phyloP scores from a whole-genome alignment of 53 echinoderm and acorn worm genomes.

The Holothuria scabra region DNA sequence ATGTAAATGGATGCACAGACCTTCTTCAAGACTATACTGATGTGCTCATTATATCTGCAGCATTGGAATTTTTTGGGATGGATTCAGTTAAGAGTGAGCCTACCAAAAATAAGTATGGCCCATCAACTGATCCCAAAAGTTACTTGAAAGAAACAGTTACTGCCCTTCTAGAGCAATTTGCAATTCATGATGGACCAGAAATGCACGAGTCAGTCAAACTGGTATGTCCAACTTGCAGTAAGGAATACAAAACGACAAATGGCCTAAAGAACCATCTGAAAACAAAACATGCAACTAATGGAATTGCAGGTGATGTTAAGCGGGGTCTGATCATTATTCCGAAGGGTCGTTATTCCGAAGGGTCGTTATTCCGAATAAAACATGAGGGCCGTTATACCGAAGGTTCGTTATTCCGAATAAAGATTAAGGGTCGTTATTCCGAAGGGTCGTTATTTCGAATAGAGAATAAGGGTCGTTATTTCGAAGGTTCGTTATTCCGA shows the following conservation, averaged over 20 bases:
- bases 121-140: conserved; percentile 3
- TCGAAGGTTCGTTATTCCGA: too few species aligned
- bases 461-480: too few species aligned
- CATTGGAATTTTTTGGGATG: conserved; percentile 30
- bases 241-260: conserved; percentile 24
- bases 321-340: too few species aligned
- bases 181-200: conserved; percentile 29
- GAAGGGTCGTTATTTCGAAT: too few species aligned
- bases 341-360: too few species aligned
- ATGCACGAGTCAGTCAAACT: conserved; percentile 1
- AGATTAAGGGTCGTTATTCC: too few species aligned
- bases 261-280: conserved; percentile 20
- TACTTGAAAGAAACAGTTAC: background rate
- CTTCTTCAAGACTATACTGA: conserved; percentile 49
- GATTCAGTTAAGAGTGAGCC: conserved; percentile 24
- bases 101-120: background rate
- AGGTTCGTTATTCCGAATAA: too few species aligned
- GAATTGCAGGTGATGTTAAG: background rate
- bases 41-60: background rate
- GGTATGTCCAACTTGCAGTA: background rate
- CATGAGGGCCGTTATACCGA: too few species aligned
- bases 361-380: too few species aligned
- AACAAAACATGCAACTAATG: conserved; percentile 1
- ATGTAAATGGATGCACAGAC: conserved; percentile 49
- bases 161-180: conserved; percentile 11